Evolutionary conservation across 1,140 invertebrate species (phyloP), one percentile per base, ranked within the genome.

Genomic region (Kradibia gibbosae): DNA sequence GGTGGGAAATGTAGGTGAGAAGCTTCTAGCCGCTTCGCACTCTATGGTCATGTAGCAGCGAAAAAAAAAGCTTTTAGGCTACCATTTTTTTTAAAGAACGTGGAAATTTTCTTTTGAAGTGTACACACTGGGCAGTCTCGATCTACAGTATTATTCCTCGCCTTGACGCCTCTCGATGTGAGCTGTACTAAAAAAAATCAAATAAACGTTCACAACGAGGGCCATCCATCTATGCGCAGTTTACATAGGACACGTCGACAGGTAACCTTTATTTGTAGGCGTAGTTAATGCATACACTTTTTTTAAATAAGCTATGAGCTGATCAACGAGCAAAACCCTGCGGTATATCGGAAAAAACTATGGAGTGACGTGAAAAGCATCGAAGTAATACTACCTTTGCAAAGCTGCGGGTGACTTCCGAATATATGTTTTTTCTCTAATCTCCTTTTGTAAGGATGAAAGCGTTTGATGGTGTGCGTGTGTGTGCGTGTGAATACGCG

Each of bases 241-340:
- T 81, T 81, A 71, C 72, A 76, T 70, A 81, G 79, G 72, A 81
- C 31, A 34, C n/a, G 7, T 55, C 36, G 48, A 75, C 72, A 70
- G 45, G 4, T 10, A 57, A 45, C n/a, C 48, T 76, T 74, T 80
- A 70, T 80, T 80, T 80, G 60, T 48, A 15, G 15, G 48, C 42
- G 34, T 75, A 22, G 67, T 81, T 81, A 75, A 57, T 36, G 31
- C 57, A 80, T 55, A 55, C 74, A 80, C 82, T 83, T 86, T 86
- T 65, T 82, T 77, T 79, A 65, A 62, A 62, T 7, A 55, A 55
- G 28, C 15, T 11, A 76, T 31, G 74, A 50, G 13, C 11, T 20
- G 42, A 72, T 72, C 39, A 13, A 71, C 17, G 11, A 67, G n/a
- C 36, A 17, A 70, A 71, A 25, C 4, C 10, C 13, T 42, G 39